Percentiles rank a stretch among this genome's conserved stretches.
phyloP scores from a whole-genome alignment of 2,888 invertebrate species.

The Leuctra nigra region DNA sequence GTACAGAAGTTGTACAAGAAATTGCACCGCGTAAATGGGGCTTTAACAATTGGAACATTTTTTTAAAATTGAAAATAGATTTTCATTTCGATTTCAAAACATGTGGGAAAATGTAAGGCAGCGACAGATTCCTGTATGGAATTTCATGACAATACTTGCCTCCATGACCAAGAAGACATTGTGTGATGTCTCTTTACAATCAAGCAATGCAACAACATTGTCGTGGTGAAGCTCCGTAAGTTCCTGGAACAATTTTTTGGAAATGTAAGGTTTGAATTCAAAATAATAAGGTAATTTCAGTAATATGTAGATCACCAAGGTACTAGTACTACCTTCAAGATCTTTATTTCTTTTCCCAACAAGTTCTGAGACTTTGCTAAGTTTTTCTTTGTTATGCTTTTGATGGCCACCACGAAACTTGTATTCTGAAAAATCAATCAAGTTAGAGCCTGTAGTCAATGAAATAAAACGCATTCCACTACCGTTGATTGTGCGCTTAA shows the following conservation, averaged over 20 bases:
- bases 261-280: too few species aligned
- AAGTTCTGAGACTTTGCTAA: constrained; percentile 95
- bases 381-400: constrained; percentile 97
- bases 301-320: not conserved
- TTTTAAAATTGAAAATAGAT: not conserved
- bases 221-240: constrained; percentile 95
- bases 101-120: constrained; percentile 18
- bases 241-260: too few species aligned
- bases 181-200: constrained; percentile 93
- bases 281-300: too few species aligned
- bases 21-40: too few species aligned
- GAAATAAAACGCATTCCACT: too few species aligned
- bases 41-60: not conserved
- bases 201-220: constrained; percentile 94
- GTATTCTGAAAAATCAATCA: constrained; percentile 60
- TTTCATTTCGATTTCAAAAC: not conserved
- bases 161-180: constrained; percentile 99
- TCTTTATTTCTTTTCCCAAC: constrained; percentile 97
- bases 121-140: too few species aligned
- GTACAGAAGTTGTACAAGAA: too few species aligned
- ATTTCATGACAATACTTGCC: constrained; percentile 60
- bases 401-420: constrained; percentile 87
- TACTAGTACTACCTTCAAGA: constrained; percentile 89
- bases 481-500: too few species aligned
- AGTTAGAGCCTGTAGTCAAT: not conserved